A percentile compares a stretch with the other conserved stretches of the same genome.
phyloP scores from a whole-genome alignment of 2,888 invertebrate species.

The Agrotis exclamationis region DNA sequence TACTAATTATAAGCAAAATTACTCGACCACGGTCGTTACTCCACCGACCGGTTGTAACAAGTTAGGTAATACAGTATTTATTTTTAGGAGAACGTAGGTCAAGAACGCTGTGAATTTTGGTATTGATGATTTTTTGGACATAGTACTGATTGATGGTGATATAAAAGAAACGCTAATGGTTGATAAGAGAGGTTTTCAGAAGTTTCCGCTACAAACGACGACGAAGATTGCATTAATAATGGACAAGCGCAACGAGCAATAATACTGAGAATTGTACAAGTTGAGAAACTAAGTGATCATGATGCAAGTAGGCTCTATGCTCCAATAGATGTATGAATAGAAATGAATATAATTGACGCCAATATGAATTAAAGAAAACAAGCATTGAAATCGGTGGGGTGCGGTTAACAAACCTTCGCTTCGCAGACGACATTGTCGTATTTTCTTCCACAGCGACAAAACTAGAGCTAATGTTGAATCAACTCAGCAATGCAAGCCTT shows the following conservation, averaged over 20 bases:
- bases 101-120: slow-evolving; percentile 70
- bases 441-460: no score
- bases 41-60: slow-evolving; percentile 68
- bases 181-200: no score
- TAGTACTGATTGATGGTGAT: not conserved
- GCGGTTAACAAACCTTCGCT: no score
- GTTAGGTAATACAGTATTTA: slow-evolving; percentile 75
- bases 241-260: slow-evolving; percentile 18
- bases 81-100: slow-evolving; percentile 77
- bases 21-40: slow-evolving; percentile 73
- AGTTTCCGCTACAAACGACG: slow-evolving; percentile 16
- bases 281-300: slow-evolving; percentile 67
- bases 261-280: slow-evolving; percentile 54
- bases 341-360: slow-evolving; percentile 55
- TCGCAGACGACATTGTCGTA: no score
- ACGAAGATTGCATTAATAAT: slow-evolving; percentile 39
- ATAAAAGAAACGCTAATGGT: not conserved
- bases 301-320: slow-evolving; percentile 72
- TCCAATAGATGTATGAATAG: slow-evolving; percentile 65
- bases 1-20: slow-evolving; percentile 73
- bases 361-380: slow-evolving; percentile 65
- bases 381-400: no score
- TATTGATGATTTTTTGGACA: slow-evolving; percentile 21
- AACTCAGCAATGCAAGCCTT: no score
- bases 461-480: no score